These are phyloP conservation scores for Oreamnos americanus DNA, from an alignment of 2,113 vertebrate species.

Conservation along the genomic window DNA sequence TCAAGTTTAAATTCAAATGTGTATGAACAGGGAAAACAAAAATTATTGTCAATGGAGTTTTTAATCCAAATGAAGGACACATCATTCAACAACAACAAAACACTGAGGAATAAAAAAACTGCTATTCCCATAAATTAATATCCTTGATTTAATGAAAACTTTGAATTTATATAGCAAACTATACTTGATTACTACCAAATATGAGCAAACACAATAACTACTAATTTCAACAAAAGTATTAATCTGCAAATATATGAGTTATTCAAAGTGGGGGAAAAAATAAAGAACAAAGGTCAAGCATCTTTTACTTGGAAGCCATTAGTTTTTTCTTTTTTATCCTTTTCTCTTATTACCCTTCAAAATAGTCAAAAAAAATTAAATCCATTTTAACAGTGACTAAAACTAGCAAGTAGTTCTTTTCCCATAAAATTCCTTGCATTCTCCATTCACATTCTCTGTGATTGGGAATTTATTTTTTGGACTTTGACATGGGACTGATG, in stretches of 20 bases:
- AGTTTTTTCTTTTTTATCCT: not conserved
- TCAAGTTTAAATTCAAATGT: slow-evolving; percentile 77
- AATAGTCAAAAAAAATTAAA: not conserved
- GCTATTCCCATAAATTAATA: not conserved
- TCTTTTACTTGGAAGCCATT: not conserved
- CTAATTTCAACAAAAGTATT: not conserved
- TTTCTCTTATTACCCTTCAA: not conserved
- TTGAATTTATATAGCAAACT: not conserved
- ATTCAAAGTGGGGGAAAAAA: not conserved
- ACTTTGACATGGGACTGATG: not conserved
- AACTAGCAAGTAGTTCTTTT: not conserved
- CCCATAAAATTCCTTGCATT: not conserved
- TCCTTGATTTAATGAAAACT: not conserved
- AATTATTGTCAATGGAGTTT: slow-evolving; percentile 71
- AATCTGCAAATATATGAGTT: not conserved
- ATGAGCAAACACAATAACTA: not conserved
- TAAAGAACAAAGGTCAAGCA: not conserved
- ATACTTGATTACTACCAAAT: not conserved
- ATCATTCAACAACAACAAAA: not conserved
- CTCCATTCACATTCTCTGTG: not conserved
- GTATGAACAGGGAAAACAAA: slow-evolving; percentile 73
- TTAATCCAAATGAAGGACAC: slow-evolving; percentile 58
- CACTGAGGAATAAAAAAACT: not conserved
- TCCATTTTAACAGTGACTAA: not conserved
- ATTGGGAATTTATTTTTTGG: not conserved